phyloP scores from a whole-genome alignment of 2,797 vertebrate species.

The Parotocinclus haroldoi region DNA sequence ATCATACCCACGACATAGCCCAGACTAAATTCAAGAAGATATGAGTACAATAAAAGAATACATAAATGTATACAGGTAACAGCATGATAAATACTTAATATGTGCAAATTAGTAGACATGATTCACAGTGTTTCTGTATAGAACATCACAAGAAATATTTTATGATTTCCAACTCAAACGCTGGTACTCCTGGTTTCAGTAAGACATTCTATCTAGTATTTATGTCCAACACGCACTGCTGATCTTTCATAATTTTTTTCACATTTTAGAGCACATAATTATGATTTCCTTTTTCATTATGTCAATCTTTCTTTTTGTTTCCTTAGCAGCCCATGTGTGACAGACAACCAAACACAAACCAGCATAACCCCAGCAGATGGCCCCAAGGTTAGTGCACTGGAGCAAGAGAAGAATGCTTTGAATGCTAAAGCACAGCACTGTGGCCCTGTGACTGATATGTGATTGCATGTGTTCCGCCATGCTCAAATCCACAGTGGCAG shows the following conservation, averaged over 20 bases:
- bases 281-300: constrained; percentile 3
- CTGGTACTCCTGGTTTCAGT: too few species aligned
- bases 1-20: too few species aligned
- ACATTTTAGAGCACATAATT: neutral
- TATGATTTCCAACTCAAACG: too few species aligned
- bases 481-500: constrained; percentile 38
- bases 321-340: constrained; percentile 21
- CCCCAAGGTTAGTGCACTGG: constrained; percentile 17
- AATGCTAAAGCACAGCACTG: constrained; percentile 28
- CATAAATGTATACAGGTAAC: too few species aligned
- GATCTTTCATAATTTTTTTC: neutral
- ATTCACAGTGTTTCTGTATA: too few species aligned
- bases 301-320: constrained; percentile 14
- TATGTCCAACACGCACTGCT: too few species aligned
- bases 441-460: constrained; percentile 37
- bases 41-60: too few species aligned
- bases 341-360: constrained; percentile 24
- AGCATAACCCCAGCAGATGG: constrained; percentile 19
- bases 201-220: too few species aligned
- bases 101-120: too few species aligned
- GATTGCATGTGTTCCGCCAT: constrained; percentile 39
- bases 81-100: too few species aligned
- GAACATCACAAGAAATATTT: too few species aligned
- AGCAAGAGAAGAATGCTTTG: constrained; percentile 6
- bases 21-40: too few species aligned